A percentile compares a stretch with the other conserved stretches of the same genome.
Evolutionary conservation across 2,113 vertebrate genomes (phyloP).

Genomic region (Scalopus aquaticus): DNA sequence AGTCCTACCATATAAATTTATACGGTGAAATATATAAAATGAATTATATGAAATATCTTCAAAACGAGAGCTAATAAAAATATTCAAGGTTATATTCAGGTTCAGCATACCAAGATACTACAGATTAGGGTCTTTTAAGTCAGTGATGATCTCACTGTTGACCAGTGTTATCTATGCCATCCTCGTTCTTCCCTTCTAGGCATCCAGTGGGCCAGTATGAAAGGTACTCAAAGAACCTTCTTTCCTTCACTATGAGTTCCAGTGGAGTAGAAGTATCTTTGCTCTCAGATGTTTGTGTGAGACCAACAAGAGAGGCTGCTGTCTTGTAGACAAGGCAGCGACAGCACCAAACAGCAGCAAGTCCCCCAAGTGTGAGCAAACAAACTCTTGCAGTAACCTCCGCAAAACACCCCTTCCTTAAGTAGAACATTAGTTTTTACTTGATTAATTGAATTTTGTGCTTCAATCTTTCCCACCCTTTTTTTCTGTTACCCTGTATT

Average conservation of each 20-base stretch:
- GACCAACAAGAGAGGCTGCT: not conserved
- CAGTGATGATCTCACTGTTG: too few relatives aligned
- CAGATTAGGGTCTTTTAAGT: too few relatives aligned
- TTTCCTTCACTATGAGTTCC: not conserved
- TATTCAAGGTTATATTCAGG: too few relatives aligned
- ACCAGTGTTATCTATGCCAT: accelerated
- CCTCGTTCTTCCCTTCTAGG: not conserved
- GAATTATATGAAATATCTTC: too few relatives aligned
- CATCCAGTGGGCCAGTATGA: accelerated
- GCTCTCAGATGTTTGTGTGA: not conserved
- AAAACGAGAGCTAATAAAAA: too few relatives aligned
- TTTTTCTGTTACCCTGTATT: not conserved
- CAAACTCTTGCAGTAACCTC: not conserved
- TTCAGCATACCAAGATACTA: too few relatives aligned
- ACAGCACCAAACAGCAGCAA: not conserved
- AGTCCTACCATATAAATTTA: too few relatives aligned
- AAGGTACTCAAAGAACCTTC: not conserved
- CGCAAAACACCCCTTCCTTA: not conserved
- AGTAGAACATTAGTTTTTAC: not conserved
- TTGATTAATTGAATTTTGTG: not conserved
- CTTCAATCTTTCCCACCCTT: not conserved
- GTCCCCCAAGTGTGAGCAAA: not conserved
- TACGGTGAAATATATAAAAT: too few relatives aligned
- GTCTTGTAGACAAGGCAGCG: not conserved
- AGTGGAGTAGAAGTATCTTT: not conserved